Percentiles rank a stretch among this genome's conserved stretches.
phyloP scores from a whole-genome alignment of 2,888 invertebrate genomes.

The Andrena praecox region DNA sequence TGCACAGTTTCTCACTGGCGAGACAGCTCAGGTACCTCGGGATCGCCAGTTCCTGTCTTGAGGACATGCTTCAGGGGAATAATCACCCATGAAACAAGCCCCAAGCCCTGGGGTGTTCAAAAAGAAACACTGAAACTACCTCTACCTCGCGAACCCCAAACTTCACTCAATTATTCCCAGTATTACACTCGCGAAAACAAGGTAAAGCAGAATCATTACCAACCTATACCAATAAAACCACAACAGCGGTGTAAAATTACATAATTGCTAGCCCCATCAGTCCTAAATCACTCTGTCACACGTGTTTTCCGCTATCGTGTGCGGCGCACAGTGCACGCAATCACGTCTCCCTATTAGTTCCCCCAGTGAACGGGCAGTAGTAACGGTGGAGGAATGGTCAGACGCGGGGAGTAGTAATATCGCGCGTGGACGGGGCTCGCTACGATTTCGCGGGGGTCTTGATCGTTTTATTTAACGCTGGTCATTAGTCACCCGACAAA shows the following conservation, averaged over 20 bases:
- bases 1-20: no score
- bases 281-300: constrained; percentile 20
- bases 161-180: neutral
- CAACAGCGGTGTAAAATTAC: neutral
- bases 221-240: neutral
- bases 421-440: neutral
- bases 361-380: constrained; percentile 16
- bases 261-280: neutral
- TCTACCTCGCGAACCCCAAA: no score
- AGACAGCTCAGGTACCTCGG: no score
- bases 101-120: no score
- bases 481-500: constrained; percentile 67
- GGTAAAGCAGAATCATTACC: neutral
- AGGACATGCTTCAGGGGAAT: neutral
- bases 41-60: no score
- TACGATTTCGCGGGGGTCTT: constrained; percentile 1
- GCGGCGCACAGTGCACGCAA: neutral
- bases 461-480: constrained; percentile 61
- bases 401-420: constrained; percentile 16
- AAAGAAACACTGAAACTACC: neutral
- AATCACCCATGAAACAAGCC: neutral
- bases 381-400: constrained; percentile 1
- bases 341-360: constrained; percentile 10
- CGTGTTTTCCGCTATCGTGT: constrained; percentile 6
- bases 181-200: neutral